Evolutionary conservation across 2,888 invertebrate species (phyloP).

Genomic region (Lycophotia porphyrea): DNA sequence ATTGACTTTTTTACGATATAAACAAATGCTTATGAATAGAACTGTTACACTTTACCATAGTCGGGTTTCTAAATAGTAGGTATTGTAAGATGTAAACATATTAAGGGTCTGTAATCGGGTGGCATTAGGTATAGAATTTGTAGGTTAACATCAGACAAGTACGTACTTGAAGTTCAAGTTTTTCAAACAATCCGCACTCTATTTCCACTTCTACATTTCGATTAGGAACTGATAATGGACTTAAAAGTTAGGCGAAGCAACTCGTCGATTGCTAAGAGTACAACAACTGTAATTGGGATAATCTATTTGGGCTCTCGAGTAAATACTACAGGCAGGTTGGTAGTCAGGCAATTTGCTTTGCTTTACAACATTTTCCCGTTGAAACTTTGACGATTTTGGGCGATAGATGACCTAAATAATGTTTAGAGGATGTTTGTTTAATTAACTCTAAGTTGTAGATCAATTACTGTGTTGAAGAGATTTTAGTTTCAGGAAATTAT

Average conservation of each 20-base stretch:
- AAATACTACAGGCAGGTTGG: constrained; percentile 58
- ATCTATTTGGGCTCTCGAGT: constrained; percentile 62
- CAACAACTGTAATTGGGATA: constrained; percentile 65
- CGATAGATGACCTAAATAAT: constrained; percentile 15
- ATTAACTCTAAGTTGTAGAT: constrained; percentile 19
- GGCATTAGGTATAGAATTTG: not conserved
- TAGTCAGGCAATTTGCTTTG: constrained; percentile 55
- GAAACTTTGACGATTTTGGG: constrained; percentile 22
- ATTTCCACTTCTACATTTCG: constrained; percentile 44
- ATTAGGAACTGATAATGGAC: constrained; percentile 58
- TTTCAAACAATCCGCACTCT: constrained; percentile 41
- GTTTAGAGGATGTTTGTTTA: not conserved
- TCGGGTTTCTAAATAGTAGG: not conserved
- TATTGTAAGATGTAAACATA: not conserved
- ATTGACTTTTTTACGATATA: not conserved
- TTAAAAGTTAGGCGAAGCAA: constrained; percentile 49
- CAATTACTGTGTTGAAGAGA: not conserved
- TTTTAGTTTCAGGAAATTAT: not conserved
- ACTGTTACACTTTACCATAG: not conserved
- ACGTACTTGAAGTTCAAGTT: constrained; percentile 19
- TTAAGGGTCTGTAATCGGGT: not conserved
- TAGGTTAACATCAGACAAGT: constrained; percentile 1
- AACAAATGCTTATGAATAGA: not conserved
- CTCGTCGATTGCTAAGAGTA: constrained; percentile 58
- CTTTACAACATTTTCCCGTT: constrained; percentile 44